phyloP scores from a whole-genome alignment of 2,113 vertebrate species.

The Tyrannus savana region DNA sequence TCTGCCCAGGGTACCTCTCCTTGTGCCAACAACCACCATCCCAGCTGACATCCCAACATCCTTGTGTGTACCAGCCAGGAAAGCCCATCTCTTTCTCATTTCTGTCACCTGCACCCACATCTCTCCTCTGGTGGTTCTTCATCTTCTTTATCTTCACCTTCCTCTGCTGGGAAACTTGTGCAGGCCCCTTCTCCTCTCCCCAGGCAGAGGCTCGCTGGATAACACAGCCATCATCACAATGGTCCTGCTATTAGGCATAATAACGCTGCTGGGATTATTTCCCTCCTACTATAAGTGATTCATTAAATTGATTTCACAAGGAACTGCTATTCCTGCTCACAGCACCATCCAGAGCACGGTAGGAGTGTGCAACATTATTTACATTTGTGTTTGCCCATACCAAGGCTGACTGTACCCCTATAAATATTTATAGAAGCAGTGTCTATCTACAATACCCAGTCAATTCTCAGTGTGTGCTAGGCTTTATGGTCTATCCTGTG shows the following conservation, averaged over 20 bases:
- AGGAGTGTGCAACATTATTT: neutral
- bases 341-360: neutral
- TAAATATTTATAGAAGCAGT: conserved; percentile 34
- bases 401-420: conserved; percentile 2
- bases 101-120: neutral
- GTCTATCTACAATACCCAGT: neutral
- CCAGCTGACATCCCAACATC: neutral
- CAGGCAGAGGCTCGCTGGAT: neutral
- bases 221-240: neutral
- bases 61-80: neutral
- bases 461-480: neutral
- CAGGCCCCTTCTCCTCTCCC: neutral
- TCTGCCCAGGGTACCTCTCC: neutral
- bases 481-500: neutral
- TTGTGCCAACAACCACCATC: accelerated
- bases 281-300: neutral
- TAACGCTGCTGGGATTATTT: conserved; percentile 7
- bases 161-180: neutral
- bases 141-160: neutral
- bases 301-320: conserved; percentile 40
- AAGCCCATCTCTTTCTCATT: neutral
- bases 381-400: neutral
- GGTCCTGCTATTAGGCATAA: neutral
- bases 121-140: neutral
- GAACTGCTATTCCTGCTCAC: neutral